Conservation (phyloP, 2,113 vertebrate genomes). For the Charina bottae region DNA sequence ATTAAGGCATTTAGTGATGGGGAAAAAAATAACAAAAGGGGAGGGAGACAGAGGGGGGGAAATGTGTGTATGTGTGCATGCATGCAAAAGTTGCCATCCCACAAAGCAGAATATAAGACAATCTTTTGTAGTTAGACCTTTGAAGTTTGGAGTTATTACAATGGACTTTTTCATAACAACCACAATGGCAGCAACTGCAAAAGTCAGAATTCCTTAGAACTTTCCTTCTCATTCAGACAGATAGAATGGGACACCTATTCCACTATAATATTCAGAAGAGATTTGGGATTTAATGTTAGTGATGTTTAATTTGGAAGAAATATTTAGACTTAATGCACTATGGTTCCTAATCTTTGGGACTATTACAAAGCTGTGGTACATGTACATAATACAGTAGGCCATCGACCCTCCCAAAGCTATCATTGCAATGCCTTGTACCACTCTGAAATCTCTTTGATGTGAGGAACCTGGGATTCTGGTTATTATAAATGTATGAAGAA, state of each 20-base stretch:
- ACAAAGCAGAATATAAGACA: constrained; percentile 80
- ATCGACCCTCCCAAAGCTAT: constrained; percentile 73
- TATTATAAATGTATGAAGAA: constrained; percentile 73
- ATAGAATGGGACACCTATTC: constrained; percentile 68
- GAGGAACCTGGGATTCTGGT: constrained; percentile 71
- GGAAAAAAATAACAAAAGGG: neutral
- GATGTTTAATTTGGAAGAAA: constrained; percentile 78
- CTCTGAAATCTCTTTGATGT: constrained; percentile 76
- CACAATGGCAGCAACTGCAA: neutral
- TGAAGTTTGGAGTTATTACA: constrained; percentile 83
- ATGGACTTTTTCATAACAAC: constrained; percentile 44
- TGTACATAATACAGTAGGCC: constrained; percentile 69
- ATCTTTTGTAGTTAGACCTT: constrained; percentile 84
- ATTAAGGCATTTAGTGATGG: constrained; percentile 83
- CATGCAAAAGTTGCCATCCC: constrained; percentile 81
- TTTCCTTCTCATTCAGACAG: constrained; percentile 72
- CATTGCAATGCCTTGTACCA: constrained; percentile 71
- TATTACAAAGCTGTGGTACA: constrained; percentile 68
- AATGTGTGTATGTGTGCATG: constrained; percentile 55
- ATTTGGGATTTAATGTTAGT: constrained; percentile 67
- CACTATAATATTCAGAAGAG: constrained; percentile 59
- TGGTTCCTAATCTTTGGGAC: constrained; percentile 71
- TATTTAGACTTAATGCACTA: constrained; percentile 67
- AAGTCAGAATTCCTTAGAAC: constrained; percentile 42
- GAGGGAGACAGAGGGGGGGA: neutral